Base-by-base conservation (phyloP, 2,113 vertebrate species). In the Salminus brasiliensis region DNA sequence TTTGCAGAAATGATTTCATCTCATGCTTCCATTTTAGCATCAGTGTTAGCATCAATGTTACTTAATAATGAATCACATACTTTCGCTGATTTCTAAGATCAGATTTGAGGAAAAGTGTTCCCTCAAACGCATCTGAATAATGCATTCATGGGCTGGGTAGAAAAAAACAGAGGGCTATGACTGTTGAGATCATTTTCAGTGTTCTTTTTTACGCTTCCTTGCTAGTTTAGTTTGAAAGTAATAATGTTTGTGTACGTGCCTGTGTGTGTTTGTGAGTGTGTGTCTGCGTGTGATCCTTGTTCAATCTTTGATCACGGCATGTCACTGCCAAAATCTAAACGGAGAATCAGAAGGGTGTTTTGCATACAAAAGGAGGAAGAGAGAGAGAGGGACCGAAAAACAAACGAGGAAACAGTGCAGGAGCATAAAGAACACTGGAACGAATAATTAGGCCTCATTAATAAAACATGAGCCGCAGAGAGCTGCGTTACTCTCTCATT, bases 401-500 rank as follows among this genome's bases (percentile, higher is more conserved):
- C 89, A 90, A 90, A 88, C 85, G 62, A 55, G 10, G 32, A 84
- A 78, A 78, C 85, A 88, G 84, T 83, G 4, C 83, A 36, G 87
- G 88, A 86, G 88, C 82, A 81, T 85, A 87, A 89, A 78, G 86
- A 89, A 89, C 89, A 87, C 85, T 77, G 84, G 86, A 89, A 83
- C 80, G 82, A 57, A 88, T 92, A 93, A 93, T 92, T 90, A 91
- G 86, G 86, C 83, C 81, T 85, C 88, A 89, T 93, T 92, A 89
- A 92, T 92, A 89, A 91, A 88, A 90, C 90, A 93, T 91, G 89
- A 90, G 88, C 80, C 49, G 74, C 81, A 83, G 80, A 83, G 53
- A 78, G 75, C 83, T 11, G 62, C 16, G 41, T 43, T 78, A 69
- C 65, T 59, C 53, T 69, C 72, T 68, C 71, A 55, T 57, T 34